These are phyloP conservation scores for Dipodomys merriami DNA, from an alignment of 2,113 vertebrate species.

Conservation along the genomic window DNA sequence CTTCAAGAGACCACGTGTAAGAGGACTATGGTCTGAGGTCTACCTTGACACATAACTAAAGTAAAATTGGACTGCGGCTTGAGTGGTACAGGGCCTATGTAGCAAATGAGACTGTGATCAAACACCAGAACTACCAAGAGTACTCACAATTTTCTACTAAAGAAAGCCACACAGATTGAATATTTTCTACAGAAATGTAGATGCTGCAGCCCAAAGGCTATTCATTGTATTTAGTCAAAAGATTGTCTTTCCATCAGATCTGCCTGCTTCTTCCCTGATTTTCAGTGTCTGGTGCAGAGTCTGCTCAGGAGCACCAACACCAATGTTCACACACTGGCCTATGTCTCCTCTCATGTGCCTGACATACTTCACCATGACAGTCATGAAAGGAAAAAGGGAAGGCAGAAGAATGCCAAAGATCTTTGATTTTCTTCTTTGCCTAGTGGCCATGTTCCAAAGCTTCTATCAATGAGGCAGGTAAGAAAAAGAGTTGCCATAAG, in stretches of 20 bases:
- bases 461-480: background rate
- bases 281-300: background rate
- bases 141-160: background rate
- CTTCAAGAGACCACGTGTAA: no score
- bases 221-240: background rate
- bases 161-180: background rate
- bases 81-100: no score
- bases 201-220: background rate
- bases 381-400: background rate
- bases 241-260: background rate
- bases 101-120: no score
- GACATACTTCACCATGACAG: no score
- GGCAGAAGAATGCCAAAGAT: background rate
- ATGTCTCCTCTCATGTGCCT: no score
- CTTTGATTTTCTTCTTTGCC: background rate
- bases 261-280: background rate
- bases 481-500: background rate
- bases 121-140: no score
- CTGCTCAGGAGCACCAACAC: background rate
- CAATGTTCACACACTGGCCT: no score
- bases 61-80: no score
- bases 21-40: no score
- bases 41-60: no score
- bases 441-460: background rate
- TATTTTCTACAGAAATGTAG: background rate